These are phyloP conservation scores for Orgyia antiqua DNA, from an alignment of 2,888 invertebrate genomes.

Conservation along the genomic window DNA sequence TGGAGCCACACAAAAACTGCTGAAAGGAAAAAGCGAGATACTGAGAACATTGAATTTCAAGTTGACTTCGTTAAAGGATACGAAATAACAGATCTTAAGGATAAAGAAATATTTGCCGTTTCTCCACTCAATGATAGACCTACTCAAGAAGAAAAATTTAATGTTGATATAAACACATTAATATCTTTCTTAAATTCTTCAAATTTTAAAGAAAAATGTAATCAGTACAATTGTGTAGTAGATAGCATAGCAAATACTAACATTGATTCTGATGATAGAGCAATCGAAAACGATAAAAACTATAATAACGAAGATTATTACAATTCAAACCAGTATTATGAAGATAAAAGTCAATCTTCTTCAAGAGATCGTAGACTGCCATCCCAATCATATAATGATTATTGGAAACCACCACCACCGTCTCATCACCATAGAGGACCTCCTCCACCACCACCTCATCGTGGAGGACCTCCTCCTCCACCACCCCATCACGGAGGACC, in stretches of 20 bases:
- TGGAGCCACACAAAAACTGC: slow-evolving; percentile 2
- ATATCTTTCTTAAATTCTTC: not conserved
- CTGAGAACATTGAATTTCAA: slow-evolving; percentile 2
- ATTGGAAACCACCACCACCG: not conserved
- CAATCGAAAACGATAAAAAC: not conserved
- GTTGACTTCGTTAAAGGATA: slow-evolving; percentile 10
- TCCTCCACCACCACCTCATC: too few relatives aligned
- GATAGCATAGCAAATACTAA: not conserved
- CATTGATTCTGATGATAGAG: not conserved
- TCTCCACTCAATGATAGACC: slow-evolving; percentile 8
- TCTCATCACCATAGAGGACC: not conserved
- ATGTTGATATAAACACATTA: not conserved
- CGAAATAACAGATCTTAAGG: slow-evolving; percentile 6
- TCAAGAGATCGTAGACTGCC: not conserved
- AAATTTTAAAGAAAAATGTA: not conserved
- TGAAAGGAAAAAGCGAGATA: slow-evolving; percentile 13
- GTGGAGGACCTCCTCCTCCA: not conserved
- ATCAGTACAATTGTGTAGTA: not conserved
- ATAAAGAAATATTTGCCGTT: slow-evolving; percentile 6
- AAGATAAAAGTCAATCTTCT: not conserved
- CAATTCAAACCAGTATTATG: not conserved
- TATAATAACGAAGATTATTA: slow-evolving; percentile 1
- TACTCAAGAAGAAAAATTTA: not conserved
- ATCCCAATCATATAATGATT: too few relatives aligned
- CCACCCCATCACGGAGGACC: not conserved